Conservation (phyloP, 2,797 vertebrate species). For the Acridotheres tristis region DNA sequence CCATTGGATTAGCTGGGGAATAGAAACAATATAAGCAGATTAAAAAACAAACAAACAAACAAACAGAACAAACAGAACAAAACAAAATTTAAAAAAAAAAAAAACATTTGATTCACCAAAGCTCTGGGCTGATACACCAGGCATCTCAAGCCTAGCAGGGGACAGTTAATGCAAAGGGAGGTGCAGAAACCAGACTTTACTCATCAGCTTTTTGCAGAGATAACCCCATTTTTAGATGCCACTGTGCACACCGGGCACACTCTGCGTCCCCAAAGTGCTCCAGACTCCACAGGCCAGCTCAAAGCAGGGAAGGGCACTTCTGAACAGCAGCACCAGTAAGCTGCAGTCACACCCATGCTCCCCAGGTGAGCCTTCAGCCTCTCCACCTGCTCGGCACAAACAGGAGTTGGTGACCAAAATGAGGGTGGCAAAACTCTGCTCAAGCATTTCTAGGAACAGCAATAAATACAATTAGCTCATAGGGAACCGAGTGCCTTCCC, state of each 20-base stretch:
- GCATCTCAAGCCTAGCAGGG: background rate
- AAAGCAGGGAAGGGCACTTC: background rate
- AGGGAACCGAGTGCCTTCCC: background rate
- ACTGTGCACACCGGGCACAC: rapidly evolving
- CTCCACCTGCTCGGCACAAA: background rate
- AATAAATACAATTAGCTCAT: background rate
- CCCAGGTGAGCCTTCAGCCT: background rate
- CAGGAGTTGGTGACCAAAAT: background rate
- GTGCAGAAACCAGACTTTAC: background rate
- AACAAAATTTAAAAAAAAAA: background rate
- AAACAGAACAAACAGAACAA: no score
- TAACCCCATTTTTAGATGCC: rapidly evolving
- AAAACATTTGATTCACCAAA: background rate
- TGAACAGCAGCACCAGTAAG: background rate
- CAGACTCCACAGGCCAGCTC: background rate
- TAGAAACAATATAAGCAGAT: background rate
- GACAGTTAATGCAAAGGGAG: background rate
- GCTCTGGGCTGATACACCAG: background rate
- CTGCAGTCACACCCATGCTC: rapidly evolving
- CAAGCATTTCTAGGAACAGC: background rate
- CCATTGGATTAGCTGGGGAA: background rate
- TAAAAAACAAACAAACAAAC: no score
- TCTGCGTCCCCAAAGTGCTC: background rate
- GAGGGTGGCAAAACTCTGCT: background rate
- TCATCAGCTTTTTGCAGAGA: rapidly evolving